Evolutionary conservation across 2,888 invertebrate genomes (phyloP), one percentile per base, ranked within the genome.

Genomic region (Monopis laevigella): DNA sequence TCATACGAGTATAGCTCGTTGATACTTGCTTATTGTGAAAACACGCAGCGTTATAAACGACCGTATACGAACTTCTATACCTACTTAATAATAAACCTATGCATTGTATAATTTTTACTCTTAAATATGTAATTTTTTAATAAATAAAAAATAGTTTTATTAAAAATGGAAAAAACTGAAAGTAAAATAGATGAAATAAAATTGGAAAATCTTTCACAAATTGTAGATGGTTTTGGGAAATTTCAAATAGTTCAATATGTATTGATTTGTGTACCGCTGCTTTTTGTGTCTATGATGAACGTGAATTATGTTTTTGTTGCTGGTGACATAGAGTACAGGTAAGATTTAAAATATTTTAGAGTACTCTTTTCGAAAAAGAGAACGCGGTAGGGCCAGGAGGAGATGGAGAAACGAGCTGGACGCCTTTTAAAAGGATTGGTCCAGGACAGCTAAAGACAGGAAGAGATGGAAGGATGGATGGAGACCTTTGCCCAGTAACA

Each of bases 261-360:
- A 36, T 52, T 67, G 36, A 55, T 71, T 51, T 65, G 68, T 53
- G 50, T 71, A 18, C 58, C 69, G 2, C 40, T 72, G 5, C 47
- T 65, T 42, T 58, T 65, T 53, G 62, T 69, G 18, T 62, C 71
- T 2, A 73, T 73, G 71, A 60, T 65, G 30, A 64, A 70, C 44
- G 65, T 70, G 11, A 73, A 73, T 47, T 73, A 68, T 51, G 60
- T 72, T 40, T 72, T 73, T 51, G 68, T 71, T 29, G 68, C 73
- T 18, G 67, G 70, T 54, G 60, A 67, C 49, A 54, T 63, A 18
- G 53, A 62, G 39, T 64, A 67, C 51, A 66, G 73, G 71, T 69
- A 55, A 56, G 49, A 18, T 10, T 16, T 19, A 13, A 18, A 6
- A 30, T 13, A 27, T 27, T 27, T 27, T 27, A 27, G 3, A 27